phyloP scores from a whole-genome alignment of 2,113 vertebrate species.

The Emydura subglobosa region DNA sequence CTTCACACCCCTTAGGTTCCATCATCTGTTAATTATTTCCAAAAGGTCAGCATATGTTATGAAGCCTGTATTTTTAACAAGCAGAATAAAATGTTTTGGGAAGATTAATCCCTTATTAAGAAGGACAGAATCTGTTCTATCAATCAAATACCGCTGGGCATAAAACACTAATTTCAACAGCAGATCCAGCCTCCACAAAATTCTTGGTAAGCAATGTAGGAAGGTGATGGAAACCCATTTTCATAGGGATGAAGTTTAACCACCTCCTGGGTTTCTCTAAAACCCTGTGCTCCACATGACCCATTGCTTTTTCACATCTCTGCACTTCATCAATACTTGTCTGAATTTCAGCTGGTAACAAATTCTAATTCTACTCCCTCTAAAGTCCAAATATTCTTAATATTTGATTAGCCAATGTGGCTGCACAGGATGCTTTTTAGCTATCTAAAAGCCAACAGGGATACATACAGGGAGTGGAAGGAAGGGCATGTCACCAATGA shows the following conservation, averaged over 20 bases:
- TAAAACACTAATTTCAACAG: background rate
- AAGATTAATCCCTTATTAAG: background rate
- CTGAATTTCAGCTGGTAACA: background rate
- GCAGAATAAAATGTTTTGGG: background rate
- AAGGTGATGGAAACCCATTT: background rate
- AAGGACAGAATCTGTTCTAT: background rate
- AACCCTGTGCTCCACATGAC: background rate
- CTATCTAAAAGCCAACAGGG: background rate
- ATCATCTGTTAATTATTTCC: background rate
- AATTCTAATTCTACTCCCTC: background rate
- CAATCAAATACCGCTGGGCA: background rate
- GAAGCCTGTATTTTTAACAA: background rate
- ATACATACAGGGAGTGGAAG: background rate
- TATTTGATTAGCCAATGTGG: background rate
- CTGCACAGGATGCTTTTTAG: background rate
- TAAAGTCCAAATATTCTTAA: background rate
- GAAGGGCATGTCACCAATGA: too few relatives aligned
- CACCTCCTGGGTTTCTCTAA: background rate
- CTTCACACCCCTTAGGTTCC: background rate
- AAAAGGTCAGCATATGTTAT: background rate
- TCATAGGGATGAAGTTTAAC: background rate
- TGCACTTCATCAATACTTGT: background rate
- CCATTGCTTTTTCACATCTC: background rate
- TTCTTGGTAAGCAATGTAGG: background rate
- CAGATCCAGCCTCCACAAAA: accelerated